Conservation (phyloP, 2,888 invertebrate genomes). For the Sabatieria punctata region DNA sequence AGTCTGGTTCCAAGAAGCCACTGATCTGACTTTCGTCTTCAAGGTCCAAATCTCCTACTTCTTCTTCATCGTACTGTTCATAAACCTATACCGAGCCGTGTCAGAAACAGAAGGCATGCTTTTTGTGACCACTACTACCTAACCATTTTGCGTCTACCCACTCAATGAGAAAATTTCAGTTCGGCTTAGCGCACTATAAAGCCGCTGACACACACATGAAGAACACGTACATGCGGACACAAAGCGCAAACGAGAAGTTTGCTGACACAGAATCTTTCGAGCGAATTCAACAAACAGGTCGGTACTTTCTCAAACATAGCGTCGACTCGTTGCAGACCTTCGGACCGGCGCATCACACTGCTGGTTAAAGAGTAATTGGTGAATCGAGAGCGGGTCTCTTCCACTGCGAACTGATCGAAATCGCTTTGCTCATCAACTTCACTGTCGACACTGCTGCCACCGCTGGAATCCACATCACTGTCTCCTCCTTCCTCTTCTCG, state of each 20-base stretch:
- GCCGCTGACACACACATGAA: no score
- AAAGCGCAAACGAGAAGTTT: background rate
- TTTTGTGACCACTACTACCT: no score
- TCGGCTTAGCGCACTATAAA: no score
- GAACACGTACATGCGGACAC: background rate
- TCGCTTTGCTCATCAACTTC: constrained; percentile 8
- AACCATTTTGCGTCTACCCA: no score
- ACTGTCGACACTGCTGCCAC: constrained; percentile 10
- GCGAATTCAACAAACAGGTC: background rate
- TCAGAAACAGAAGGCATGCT: no score
- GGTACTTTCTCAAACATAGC: constrained; percentile 65
- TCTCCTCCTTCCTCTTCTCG: constrained; percentile 34
- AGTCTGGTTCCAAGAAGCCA: constrained; percentile 51
- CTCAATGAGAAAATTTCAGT: no score
- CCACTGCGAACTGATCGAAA: constrained; percentile 13
- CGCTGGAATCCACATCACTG: constrained; percentile 22
- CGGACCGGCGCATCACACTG: constrained; percentile 66
- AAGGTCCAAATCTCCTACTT: constrained; percentile 66
- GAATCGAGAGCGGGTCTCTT: constrained; percentile 65
- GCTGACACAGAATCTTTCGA: background rate
- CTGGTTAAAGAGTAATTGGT: constrained; percentile 86
- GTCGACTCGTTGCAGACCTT: constrained; percentile 62
- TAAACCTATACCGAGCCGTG: no score
- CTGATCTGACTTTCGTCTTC: constrained; percentile 47
- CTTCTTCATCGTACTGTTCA: constrained; percentile 66